A percentile compares a stretch with the other conserved stretches of the same genome.
Conservation (phyloP, 2,797 vertebrate species). For the Gallinago nigripennis region DNA sequence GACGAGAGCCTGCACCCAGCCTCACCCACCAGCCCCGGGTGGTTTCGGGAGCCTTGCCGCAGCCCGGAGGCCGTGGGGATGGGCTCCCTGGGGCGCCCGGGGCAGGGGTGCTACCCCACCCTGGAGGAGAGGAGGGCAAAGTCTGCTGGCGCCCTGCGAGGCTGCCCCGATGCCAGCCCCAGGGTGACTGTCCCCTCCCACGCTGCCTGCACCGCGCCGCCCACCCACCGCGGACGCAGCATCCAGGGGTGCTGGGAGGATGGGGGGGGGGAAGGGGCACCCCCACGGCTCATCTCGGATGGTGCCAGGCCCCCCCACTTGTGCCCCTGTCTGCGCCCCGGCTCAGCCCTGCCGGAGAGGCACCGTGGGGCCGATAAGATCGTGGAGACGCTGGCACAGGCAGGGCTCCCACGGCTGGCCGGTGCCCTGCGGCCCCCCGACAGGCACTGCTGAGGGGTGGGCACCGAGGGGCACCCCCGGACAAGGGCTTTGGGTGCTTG, state of each 20-base stretch:
- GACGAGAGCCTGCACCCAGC: neutral
- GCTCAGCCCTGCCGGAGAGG: neutral
- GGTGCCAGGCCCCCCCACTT: neutral
- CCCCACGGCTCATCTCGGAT: rapidly evolving
- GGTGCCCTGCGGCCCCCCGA: neutral
- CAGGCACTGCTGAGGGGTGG: rapidly evolving
- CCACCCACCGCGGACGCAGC: neutral
- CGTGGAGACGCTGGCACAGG: neutral
- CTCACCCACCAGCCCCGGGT: neutral
- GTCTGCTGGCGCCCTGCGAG: neutral
- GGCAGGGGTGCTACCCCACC: neutral
- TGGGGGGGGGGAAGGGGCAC: neutral
- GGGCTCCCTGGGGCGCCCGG: neutral
- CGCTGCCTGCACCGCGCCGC: neutral
- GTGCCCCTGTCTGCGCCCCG: neutral
- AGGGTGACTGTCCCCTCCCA: neutral
- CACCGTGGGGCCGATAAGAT: neutral
- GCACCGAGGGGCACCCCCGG: neutral
- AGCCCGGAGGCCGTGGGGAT: neutral
- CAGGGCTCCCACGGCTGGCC: rapidly evolving
- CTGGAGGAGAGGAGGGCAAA: constrained; percentile 27
- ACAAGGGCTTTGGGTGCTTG: neutral
- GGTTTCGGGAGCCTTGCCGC: rapidly evolving
- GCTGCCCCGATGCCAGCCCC: neutral
- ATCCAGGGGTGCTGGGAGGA: neutral